Base-by-base conservation (phyloP, 1,140 invertebrate species). In the Batillaria attramentaria region DNA sequence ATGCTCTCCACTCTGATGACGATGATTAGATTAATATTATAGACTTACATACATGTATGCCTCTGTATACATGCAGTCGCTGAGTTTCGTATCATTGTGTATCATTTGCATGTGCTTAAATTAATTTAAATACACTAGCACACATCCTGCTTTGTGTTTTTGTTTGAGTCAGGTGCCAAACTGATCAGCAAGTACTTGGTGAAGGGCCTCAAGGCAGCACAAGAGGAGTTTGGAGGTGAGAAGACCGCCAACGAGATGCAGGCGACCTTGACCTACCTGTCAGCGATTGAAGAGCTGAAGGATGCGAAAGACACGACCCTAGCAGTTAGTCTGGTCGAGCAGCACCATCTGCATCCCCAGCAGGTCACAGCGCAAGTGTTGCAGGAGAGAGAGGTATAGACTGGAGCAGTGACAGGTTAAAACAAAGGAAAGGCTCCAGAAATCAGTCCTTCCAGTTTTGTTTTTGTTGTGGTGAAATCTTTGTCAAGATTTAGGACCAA, bases 281-380 rank as follows among this genome's bases (percentile, higher is more conserved):
- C 93, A 82, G 91, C 90, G 28, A 89, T 94, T 2, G 92, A 94
- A 79, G 91, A 92, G 42, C 90, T 94, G 24, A 92, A 93, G 82
- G 92, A 93, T 31, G 93, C 93, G 54, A 92, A 92, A 39, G 92
- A 94, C 79, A 92, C 93, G 54, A 83, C 90, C 5, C 85, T 89
- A 31, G 93, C 92, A 0, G 93, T 92, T 3, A 82, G 84, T 31
- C 87, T 94, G 43, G 89, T 93, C 2, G 90, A 92, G 79, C 84
- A 85, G 20, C 86, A 93, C 74, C 84, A 92, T 31, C 92, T 94
- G 39, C 91, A 90, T n/a, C 84, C 93, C 35, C 93, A 95, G 85
- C 94, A 94, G 88, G 91, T 95, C n/a, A 93, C 94, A 72, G 92
- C 93, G 8, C 92, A 93, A 80, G 88, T 94, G 20, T 87, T 94